Evolutionary conservation across 1,140 invertebrate species (phyloP), one percentile per base, ranked within the genome.

Genomic region (Drosophila mauritiana): DNA sequence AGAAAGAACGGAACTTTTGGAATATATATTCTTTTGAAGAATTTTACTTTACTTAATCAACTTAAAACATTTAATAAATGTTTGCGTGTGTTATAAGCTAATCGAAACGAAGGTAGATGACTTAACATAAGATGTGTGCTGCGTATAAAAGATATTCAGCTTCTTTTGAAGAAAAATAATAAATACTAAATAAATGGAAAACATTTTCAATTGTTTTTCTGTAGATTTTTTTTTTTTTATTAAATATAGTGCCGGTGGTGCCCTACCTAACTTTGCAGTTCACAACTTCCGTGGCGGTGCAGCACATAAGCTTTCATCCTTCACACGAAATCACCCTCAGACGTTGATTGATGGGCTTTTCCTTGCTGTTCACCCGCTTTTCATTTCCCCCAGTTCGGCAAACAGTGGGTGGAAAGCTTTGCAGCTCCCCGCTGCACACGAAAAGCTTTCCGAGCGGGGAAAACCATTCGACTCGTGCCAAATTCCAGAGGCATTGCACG

Each of bases 401-500:
- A 42, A n/a, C 46, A 42, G 58, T 53, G 20, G 20, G 40, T 13
- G 10, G 15, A n/a, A 70, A 70, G 67, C 67, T 70, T 49, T 34
- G 1, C 12, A 31, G 39, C 27, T 63, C 11, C 6, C 2, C 4
- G 27, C 34, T 69, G 51, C 67, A 56, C 13, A 12, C 12, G 3
- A 40, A 70, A 70, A 70, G 67, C 67, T 70, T 69, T 12, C 15
- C 22, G 10, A 48, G 27, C 17, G 15, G 42, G 42, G 17, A 31
- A 42, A 6, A 31, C 55, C 40, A 45, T 34, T 46, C 17, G 55
- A 37, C 45, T 36, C 67, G 42, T 52, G 36, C 37, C 70, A 45
- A 45, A 78, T 64, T 75, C 61, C 48, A 59, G 10, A 59, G 70
- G 56, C 77, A 75, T n/a, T 55, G 62, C 62, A 86, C 83, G 83